These are phyloP conservation scores for Archilochus colubris DNA, from an alignment of 2,113 vertebrate genomes.

Conservation along the genomic window DNA sequence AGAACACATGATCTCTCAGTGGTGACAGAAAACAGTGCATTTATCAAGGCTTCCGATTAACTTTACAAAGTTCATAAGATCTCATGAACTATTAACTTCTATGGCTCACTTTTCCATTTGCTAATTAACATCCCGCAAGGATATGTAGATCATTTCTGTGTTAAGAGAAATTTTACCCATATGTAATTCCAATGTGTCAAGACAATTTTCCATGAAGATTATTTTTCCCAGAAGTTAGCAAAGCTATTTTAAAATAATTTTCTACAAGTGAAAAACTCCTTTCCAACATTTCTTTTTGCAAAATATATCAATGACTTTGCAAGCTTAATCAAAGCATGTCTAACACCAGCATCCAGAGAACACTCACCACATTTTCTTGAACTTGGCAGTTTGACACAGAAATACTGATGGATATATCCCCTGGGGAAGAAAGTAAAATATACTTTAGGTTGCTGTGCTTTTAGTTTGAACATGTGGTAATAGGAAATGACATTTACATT, in stretches of 20 bases:
- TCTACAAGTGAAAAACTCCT: conserved; percentile 19
- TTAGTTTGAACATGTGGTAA: conserved; percentile 32
- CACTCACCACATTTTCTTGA: conserved; percentile 96
- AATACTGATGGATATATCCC: conserved; percentile 93
- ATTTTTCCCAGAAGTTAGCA: neutral
- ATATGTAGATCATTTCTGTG: neutral
- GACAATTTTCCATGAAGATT: neutral
- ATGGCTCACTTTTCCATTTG: neutral
- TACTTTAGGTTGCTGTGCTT: conserved; percentile 36
- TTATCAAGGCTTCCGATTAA: neutral
- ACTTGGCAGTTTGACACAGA: conserved; percentile 97
- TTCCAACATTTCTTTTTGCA: neutral
- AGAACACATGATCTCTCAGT: neutral
- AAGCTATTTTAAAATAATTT: conserved; percentile 12
- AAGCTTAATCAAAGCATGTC: conserved; percentile 13
- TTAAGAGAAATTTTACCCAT: neutral
- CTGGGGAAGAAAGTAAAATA: conserved; percentile 77
- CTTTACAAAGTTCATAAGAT: neutral
- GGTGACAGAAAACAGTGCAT: neutral
- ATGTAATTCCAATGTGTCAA: neutral
- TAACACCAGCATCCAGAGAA: conserved; percentile 24
- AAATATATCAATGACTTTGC: conserved; percentile 38
- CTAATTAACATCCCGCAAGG: conserved; percentile 14
- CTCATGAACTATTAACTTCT: neutral
- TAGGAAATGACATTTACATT: conserved; percentile 39